Evolutionary conservation across 1,140 invertebrate genomes (phyloP).

Genomic region (Drosophila elegans): DNA sequence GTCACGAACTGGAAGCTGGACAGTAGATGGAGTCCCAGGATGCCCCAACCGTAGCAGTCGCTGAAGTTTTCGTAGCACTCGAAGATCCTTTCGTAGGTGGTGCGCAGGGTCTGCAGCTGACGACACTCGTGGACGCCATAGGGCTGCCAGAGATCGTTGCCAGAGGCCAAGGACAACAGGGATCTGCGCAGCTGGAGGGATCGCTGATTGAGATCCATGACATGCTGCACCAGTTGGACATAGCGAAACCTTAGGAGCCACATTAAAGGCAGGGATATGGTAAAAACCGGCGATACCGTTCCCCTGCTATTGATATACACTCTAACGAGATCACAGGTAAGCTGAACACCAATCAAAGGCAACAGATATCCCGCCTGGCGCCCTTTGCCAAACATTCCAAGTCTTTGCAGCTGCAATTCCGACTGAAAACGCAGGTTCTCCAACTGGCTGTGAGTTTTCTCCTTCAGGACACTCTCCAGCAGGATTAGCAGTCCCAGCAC

Average conservation of each 20-base stretch:
- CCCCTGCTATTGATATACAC: constrained; percentile 12
- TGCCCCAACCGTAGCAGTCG: constrained; percentile 73
- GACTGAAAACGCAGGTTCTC: constrained; percentile 44
- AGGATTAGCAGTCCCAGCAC: constrained; percentile 44
- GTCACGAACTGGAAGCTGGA: constrained; percentile 67
- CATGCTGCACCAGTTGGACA: constrained; percentile 55
- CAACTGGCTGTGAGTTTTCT: constrained; percentile 20
- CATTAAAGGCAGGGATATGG: constrained; percentile 34
- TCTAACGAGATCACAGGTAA: constrained; percentile 34
- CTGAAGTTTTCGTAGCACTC: constrained; percentile 66
- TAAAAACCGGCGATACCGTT: constrained; percentile 43
- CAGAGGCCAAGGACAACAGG: constrained; percentile 34
- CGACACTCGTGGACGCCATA: constrained; percentile 55
- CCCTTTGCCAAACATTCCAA: constrained; percentile 47
- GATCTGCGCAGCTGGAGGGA: constrained; percentile 39
- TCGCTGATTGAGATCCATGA: constrained; percentile 64
- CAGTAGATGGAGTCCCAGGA: constrained; percentile 57
- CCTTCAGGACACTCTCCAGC: constrained; percentile 48
- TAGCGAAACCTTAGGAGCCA: constrained; percentile 59
- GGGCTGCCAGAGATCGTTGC: constrained; percentile 69
- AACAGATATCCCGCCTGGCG: constrained; percentile 18
- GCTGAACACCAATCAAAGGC: constrained; percentile 29
- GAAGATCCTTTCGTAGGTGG: constrained; percentile 64
- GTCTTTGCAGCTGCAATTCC: constrained; percentile 55
- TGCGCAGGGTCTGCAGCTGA: constrained; percentile 56